Evolutionary conservation across 2,797 vertebrate species (phyloP).

Genomic region (Falco naumanni): DNA sequence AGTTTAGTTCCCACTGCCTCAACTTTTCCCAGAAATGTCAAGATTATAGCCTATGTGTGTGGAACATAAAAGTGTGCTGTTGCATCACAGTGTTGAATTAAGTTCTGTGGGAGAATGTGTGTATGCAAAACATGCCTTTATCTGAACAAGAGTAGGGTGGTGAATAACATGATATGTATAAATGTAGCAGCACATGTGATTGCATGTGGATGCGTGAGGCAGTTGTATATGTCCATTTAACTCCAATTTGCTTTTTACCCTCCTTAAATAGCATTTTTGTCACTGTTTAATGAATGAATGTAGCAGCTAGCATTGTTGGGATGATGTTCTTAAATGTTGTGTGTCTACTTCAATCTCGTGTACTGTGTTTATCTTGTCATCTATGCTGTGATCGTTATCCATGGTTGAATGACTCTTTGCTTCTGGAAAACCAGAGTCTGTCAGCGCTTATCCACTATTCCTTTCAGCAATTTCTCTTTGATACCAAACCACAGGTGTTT

Average conservation of each 20-base stretch:
- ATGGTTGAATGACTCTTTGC: constrained; percentile 10
- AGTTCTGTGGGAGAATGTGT: not conserved
- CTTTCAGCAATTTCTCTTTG: not conserved
- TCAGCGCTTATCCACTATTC: not conserved
- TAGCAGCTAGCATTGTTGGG: constrained; percentile 21
- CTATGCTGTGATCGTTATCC: constrained; percentile 34
- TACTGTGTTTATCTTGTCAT: constrained; percentile 44
- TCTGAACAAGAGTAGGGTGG: not conserved
- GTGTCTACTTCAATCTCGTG: constrained; percentile 56
- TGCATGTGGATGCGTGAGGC: not conserved
- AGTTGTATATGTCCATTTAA: not conserved
- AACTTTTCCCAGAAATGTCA: not conserved
- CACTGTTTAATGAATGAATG: constrained; percentile 58
- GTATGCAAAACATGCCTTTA: not conserved
- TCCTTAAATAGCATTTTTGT: constrained; percentile 43
- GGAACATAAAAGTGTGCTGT: not conserved
- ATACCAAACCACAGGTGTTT: not conserved
- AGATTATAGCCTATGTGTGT: not conserved
- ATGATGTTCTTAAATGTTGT: constrained; percentile 48
- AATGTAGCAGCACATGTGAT: not conserved
- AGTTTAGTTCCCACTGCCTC: not conserved
- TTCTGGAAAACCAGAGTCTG: constrained; percentile 12
- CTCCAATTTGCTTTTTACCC: not conserved
- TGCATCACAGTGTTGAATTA: not conserved
- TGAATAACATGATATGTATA: not conserved